Percentiles rank a stretch among this genome's conserved stretches.
These are phyloP conservation scores for Adela reaumurella DNA, from an alignment of 2,888 invertebrate species.

Conservation along the genomic window DNA sequence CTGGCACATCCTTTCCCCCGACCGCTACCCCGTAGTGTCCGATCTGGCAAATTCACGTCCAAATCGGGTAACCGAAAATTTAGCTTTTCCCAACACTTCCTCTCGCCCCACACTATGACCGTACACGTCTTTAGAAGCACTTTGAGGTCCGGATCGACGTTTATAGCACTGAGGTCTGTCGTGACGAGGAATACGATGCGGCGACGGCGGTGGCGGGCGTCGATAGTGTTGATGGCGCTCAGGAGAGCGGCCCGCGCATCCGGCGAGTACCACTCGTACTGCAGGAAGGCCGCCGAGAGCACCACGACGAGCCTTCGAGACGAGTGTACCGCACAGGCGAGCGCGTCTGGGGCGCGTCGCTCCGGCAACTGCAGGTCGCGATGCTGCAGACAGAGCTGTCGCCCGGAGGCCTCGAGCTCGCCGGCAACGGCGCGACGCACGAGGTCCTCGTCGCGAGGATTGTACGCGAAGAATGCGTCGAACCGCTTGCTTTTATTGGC, in stretches of 20 bases:
- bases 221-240: constrained; percentile 64
- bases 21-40: constrained; percentile 52
- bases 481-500: constrained; percentile 67
- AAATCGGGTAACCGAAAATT: constrained; percentile 81
- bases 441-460: constrained; percentile 73
- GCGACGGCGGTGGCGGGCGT: constrained; percentile 60
- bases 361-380: constrained; percentile 59
- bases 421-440: constrained; percentile 65
- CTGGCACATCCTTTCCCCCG: constrained; percentile 45
- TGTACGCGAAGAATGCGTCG: constrained; percentile 87
- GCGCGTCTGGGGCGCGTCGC: constrained; percentile 51
- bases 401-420: constrained; percentile 67
- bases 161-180: constrained; percentile 58
- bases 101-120: constrained; percentile 76
- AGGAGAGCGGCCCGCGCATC: constrained; percentile 80
- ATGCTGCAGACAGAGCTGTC: constrained; percentile 65
- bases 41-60: constrained; percentile 54
- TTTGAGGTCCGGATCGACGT: constrained; percentile 71
- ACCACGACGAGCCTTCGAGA: constrained; percentile 74
- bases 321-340: constrained; percentile 55
- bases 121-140: constrained; percentile 69
- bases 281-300: constrained; percentile 75
- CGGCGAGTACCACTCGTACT: constrained; percentile 78
- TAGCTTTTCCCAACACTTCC: constrained; percentile 85
- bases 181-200: constrained; percentile 56